Percentiles rank a stretch among this genome's conserved stretches.
These are phyloP conservation scores for Prinia subflava DNA, from an alignment of 2,113 vertebrate genomes.

Conservation along the genomic window DNA sequence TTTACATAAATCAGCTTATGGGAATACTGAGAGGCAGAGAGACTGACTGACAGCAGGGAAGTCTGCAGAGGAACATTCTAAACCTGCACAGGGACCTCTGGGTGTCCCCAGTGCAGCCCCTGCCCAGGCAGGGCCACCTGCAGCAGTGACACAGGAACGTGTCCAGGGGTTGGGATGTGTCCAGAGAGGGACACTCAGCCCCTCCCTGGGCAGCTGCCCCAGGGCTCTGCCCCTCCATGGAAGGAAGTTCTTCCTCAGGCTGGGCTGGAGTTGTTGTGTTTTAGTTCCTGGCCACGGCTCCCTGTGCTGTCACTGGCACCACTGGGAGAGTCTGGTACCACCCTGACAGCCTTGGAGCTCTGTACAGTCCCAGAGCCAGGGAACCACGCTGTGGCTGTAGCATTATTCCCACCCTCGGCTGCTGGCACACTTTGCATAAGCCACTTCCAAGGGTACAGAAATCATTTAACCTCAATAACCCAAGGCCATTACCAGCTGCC, in stretches of 20 bases:
- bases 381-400: fast-evolving
- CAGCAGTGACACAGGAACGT: background rate
- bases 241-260: background rate
- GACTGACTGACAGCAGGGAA: background rate
- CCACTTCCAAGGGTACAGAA: fast-evolving
- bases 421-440: background rate
- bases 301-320: background rate
- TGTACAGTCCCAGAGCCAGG: fast-evolving
- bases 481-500: background rate
- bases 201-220: background rate
- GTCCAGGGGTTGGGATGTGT: background rate
- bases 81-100: background rate
- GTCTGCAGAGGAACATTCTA: background rate
- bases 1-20: background rate
- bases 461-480: background rate
- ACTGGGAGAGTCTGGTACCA: background rate
- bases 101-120: background rate
- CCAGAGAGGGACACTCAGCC: background rate
- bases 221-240: background rate
- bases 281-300: background rate
- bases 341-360: background rate
- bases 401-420: fast-evolving
- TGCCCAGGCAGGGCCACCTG: background rate
- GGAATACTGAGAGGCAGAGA: background rate
- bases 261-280: background rate